These are phyloP conservation scores for Allacma fusca DNA, from an alignment of 2,888 invertebrate genomes.

Conservation along the genomic window DNA sequence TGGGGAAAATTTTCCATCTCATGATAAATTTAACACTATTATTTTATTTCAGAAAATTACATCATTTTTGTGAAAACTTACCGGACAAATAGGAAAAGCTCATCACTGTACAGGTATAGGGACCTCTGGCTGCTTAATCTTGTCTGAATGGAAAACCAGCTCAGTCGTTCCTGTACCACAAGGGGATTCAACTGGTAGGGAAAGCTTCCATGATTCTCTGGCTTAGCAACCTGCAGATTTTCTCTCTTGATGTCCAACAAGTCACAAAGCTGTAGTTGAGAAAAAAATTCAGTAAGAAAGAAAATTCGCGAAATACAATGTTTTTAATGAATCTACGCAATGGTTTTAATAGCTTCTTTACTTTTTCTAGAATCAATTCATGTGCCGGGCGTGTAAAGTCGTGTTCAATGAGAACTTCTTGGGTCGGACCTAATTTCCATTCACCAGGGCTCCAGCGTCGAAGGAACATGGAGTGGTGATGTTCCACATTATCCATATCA, in stretches of 20 bases:
- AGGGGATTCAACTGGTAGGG: conserved; percentile 25
- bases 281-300: background rate
- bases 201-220: conserved; percentile 35
- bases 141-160: conserved; percentile 32
- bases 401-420: conserved; percentile 53
- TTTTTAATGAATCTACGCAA: background rate
- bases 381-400: conserved; percentile 52
- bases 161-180: conserved; percentile 26
- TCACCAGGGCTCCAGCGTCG: conserved; percentile 52
- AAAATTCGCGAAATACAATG: background rate
- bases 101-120: conserved; percentile 53
- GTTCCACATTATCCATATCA: background rate
- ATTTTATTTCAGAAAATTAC: no score
- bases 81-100: conserved; percentile 51
- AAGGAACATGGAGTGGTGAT: conserved; percentile 44
- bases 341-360: background rate
- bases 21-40: no score
- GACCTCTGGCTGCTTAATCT: conserved; percentile 20
- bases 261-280: conserved; percentile 21
- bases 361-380: conserved; percentile 51
- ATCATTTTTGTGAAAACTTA: conserved; percentile 26
- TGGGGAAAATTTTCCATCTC: no score
- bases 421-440: conserved; percentile 41
- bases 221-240: conserved; percentile 35
- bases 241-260: conserved; percentile 29